A percentile compares a stretch with the other conserved stretches of the same genome.
These are phyloP conservation scores for Nannoperca australis DNA, from an alignment of 2,797 vertebrate species.

Conservation along the genomic window DNA sequence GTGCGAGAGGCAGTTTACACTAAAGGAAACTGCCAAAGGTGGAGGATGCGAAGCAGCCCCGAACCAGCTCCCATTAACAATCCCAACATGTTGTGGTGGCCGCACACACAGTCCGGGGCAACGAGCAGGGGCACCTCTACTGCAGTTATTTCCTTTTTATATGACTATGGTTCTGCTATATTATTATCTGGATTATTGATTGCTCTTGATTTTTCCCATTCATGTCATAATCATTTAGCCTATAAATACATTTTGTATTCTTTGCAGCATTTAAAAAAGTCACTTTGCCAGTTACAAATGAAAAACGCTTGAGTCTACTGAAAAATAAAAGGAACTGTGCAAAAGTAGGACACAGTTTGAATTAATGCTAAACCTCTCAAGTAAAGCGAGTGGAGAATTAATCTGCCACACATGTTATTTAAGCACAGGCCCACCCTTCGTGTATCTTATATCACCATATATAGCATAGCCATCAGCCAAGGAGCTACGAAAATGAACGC, in stretches of 20 bases:
- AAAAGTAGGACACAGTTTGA: constrained; percentile 23
- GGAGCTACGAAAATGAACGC: constrained; percentile 39
- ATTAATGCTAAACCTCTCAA: constrained; percentile 17
- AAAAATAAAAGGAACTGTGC: constrained; percentile 4
- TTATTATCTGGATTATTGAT: neutral
- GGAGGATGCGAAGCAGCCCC: constrained; percentile 71
- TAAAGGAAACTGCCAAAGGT: constrained; percentile 72
- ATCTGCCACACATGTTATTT: constrained; percentile 35
- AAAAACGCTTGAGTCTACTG: neutral
- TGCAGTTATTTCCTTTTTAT: constrained; percentile 25
- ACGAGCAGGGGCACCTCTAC: constrained; percentile 41
- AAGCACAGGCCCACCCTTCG: constrained; percentile 25
- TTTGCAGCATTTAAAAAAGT: neutral
- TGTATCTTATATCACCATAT: neutral
- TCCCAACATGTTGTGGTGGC: constrained; percentile 76
- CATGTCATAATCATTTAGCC: neutral
- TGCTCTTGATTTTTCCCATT: neutral
- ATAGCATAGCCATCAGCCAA: constrained; percentile 23
- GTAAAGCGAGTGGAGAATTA: neutral
- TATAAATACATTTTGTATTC: neutral
- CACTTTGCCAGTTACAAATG: neutral
- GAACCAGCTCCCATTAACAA: constrained; percentile 73
- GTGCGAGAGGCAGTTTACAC: constrained; percentile 61
- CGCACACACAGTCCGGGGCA: constrained; percentile 64
- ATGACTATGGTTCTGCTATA: neutral